These are phyloP conservation scores for Hetaerina titia DNA, from an alignment of 2,888 invertebrate genomes.

Conservation along the genomic window DNA sequence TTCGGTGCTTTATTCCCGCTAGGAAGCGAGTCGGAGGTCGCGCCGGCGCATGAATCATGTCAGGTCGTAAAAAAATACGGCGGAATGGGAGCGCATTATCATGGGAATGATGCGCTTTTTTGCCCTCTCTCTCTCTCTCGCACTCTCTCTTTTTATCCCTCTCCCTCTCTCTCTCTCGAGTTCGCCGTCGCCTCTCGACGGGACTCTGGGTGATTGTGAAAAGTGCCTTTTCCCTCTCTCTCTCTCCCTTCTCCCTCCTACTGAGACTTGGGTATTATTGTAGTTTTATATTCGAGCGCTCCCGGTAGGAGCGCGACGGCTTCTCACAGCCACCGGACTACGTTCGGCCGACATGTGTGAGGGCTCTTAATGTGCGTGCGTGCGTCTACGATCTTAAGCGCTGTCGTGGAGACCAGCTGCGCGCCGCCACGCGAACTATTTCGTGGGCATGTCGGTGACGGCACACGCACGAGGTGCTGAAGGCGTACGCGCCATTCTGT, in stretches of 20 bases:
- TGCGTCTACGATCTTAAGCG: not conserved
- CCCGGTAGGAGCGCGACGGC: not conserved
- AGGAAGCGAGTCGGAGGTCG: conserved; percentile 32
- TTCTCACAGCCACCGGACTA: not conserved
- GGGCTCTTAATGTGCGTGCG: not conserved
- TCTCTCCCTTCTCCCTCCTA: not conserved
- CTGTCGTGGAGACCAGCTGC: not conserved
- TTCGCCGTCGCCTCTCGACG: not conserved
- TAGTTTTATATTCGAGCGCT: conserved; percentile 5
- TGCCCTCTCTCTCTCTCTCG: not conserved
- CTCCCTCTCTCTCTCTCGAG: not conserved
- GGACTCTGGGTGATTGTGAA: conserved; percentile 1
- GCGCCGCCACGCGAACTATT: too few relatives aligned
- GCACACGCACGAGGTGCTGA: too few relatives aligned
- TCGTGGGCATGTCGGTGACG: too few relatives aligned
- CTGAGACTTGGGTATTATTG: not conserved
- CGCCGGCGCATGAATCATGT: conserved; percentile 26
- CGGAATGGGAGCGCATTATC: conserved; percentile 32
- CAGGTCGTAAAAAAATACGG: not conserved
- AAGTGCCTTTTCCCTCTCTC: not conserved
- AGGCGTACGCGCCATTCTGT: too few relatives aligned
- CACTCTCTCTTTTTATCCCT: not conserved
- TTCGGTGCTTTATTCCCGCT: conserved; percentile 35
- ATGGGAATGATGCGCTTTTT: conserved; percentile 27
- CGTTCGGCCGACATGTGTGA: not conserved